Conservation (phyloP, 2,888 invertebrate genomes). For the Melieria picta region DNA sequence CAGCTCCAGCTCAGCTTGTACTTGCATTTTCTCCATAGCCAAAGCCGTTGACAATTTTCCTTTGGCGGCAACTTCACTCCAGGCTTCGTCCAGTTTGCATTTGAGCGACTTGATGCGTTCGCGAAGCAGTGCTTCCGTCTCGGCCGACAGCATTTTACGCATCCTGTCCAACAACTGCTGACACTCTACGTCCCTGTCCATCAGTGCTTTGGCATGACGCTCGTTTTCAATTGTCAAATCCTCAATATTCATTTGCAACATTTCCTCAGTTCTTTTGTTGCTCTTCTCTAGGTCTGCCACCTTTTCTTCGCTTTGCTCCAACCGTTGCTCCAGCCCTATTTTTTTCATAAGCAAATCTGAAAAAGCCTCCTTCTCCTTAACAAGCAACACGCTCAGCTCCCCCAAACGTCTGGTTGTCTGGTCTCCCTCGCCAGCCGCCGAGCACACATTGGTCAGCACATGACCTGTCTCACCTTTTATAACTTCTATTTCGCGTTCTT, state of each 20-base stretch:
- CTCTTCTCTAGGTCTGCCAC: constrained; percentile 14
- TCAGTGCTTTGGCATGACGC: constrained; percentile 6
- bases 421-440: too few species aligned
- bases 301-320: constrained; percentile 12
- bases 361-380: too few species aligned
- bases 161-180: constrained; percentile 8
- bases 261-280: constrained; percentile 11
- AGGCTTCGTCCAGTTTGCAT: constrained; percentile 29
- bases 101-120: constrained; percentile 29
- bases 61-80: constrained; percentile 32
- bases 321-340: constrained; percentile 8
- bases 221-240: constrained; percentile 20
- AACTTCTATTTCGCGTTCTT: too few species aligned
- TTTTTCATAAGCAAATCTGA: constrained; percentile 12
- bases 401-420: too few species aligned
- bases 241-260: constrained; percentile 21
- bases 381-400: too few species aligned
- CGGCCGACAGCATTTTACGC: background rate
- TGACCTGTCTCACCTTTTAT: background rate
- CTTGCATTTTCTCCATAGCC: constrained; percentile 30
- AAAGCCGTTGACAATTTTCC: constrained; percentile 23
- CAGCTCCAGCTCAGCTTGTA: background rate
- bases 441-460: too few species aligned
- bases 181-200: constrained; percentile 12
- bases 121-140: constrained; percentile 12